Evolutionary conservation across 2,113 vertebrate species (phyloP), one percentile per base, ranked within the genome.

Genomic region (Hyperopisus bebe): DNA sequence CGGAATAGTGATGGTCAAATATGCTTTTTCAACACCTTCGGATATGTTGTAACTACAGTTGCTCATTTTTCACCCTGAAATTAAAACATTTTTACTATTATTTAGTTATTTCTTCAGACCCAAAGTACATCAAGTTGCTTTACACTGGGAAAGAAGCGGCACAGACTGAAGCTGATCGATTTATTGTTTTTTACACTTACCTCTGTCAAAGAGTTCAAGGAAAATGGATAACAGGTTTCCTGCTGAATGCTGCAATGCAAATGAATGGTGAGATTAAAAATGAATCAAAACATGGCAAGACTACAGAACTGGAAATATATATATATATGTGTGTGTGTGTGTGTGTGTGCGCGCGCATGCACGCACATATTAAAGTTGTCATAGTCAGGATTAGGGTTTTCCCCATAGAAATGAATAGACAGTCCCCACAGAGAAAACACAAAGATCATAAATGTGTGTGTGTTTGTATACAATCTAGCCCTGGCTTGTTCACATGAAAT

Each of bases 1-100:
- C 6, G 83, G 91, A 24, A 92, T 88, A 24, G 66, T 19, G 31
- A 44, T 24, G 44, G 74, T 87, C 6, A 89, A 50, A 19, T 90
- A 89, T 6, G 90, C 7, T 6, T 5, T 70, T 53, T 85, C 87
- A 62, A 91, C 35, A 15, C 24, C 89, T 0, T 24, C 2, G 1
- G 83, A 74, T n/a, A 91, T 74, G 66, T 11, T 88, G 3, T 88
- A 46, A 1, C 0, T 62, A 89, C 90, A 92, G 87, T 7, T 77
- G 2, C 2, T 8, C 90, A 91, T 91, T 51, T 88, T 89, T 84
- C 31, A 86, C 2, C n/a, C 88, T 90, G 88, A 66, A 90, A 88
- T 77, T 53, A 27, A 89, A 35, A 77, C 17, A 55, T 77, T 50
- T 85, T 47, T 48, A n/a, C 31, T 35, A 15, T 74, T 35, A 31